Conservation (phyloP, 2,888 invertebrate genomes). For the Exephanes ischioxanthus region DNA sequence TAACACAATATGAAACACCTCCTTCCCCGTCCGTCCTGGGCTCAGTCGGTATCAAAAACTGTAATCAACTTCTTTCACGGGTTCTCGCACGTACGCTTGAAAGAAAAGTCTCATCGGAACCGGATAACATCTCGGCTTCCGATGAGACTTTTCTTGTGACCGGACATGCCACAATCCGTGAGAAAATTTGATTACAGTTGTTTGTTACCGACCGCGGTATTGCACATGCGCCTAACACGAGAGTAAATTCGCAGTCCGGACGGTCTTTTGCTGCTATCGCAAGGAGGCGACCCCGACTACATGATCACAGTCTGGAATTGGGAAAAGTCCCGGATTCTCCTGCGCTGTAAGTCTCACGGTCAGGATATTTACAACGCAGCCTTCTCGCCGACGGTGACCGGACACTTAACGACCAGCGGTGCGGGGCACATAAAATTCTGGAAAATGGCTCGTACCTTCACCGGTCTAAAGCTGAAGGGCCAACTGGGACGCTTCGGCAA, state of each 20-base stretch:
- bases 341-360: constrained; percentile 93
- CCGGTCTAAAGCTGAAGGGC: constrained; percentile 95
- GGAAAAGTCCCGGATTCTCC: constrained; percentile 90
- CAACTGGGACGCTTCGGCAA: constrained; percentile 96
- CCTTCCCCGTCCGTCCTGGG: too few relatives aligned
- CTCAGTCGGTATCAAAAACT: too few relatives aligned
- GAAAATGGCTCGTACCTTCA: constrained; percentile 97
- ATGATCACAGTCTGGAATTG: constrained; percentile 96
- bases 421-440: constrained; percentile 95
- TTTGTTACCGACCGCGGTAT: too few relatives aligned
- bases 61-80: too few relatives aligned
- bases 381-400: constrained; percentile 93
- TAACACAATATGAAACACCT: too few relatives aligned
- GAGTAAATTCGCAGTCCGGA: constrained; percentile 88
- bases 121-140: too few relatives aligned
- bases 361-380: constrained; percentile 92
- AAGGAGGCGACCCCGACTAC: constrained; percentile 95
- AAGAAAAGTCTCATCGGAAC: too few relatives aligned
- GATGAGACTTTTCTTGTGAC: too few relatives aligned
- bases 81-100: too few relatives aligned
- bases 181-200: too few relatives aligned
- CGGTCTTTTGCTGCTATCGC: constrained; percentile 92
- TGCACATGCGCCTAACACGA: neutral
- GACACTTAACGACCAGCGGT: constrained; percentile 92
- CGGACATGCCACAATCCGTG: too few relatives aligned